Base-by-base conservation (phyloP, 37 sponge, comb jelly and placozoan genomes). In the Chondrilla cf. caribensis region DNA sequence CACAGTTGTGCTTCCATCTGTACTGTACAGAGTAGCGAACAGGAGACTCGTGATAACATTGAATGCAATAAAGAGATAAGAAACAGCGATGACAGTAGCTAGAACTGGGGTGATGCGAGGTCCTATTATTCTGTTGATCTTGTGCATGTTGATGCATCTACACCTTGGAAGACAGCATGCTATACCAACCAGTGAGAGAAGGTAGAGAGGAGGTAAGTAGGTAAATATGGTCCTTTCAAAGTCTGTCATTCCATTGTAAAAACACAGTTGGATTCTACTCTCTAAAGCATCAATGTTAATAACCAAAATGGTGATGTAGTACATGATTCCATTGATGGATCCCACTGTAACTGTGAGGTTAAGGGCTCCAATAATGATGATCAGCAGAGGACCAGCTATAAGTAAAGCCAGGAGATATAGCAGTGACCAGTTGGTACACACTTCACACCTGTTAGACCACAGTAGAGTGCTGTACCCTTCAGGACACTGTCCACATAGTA, bases 401-500 rank as follows among this genome's bases (percentile, higher is more conserved):
- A 87, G 78, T 26, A 70, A 15, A 25, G 67, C 7, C 7, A 87
- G 24, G 1, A 87, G 62, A 18, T 26, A 8, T 6, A 87, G 71
- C 31, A 76, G 66, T 5, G 18, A 9, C 57, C 77, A 38, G 54
- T 58, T 35, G 35, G 44, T 43, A 25, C 88, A 87, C 15, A 19
- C 3, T 0, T 41, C 18, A 47, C 88, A 87, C 19, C 22, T 14
- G 32, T 36, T 38, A 11, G 83, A 83, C 3, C 83, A 72, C 32
- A 79, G 3, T 7, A 68, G 72, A 25, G 58, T 47, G 38, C 88
- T 83, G 38, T 40, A 47, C 65, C 77, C 72, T 8, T 18, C 24
- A 22, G 32, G 68, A 65, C 88, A 87, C 15, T 41, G 38, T 11
- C 88, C 84, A 83, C 88, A 87, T 19, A 87, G 80, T 22, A 87